These are phyloP conservation scores for Vulpes ferrilata DNA, from an alignment of 2,113 vertebrate species.

Conservation along the genomic window DNA sequence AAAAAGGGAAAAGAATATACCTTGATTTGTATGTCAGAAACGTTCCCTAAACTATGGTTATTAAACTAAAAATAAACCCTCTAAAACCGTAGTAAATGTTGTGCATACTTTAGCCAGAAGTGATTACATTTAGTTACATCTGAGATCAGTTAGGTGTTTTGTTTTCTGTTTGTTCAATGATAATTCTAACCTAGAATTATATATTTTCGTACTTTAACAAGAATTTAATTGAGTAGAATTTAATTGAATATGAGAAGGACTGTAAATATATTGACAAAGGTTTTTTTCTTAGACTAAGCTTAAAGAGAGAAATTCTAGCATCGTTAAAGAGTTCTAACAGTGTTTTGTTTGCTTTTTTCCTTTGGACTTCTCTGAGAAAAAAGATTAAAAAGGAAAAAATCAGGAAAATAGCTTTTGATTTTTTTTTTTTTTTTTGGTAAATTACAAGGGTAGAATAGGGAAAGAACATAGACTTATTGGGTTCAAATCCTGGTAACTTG, in stretches of 20 bases:
- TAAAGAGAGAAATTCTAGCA: not conserved
- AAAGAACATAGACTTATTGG: not conserved
- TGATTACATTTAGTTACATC: not conserved
- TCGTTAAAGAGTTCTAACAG: not conserved
- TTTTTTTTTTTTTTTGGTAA: not conserved
- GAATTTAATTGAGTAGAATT: not conserved
- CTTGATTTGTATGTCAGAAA: conserved; percentile 58
- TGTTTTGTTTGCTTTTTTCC: not conserved
- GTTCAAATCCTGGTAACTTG: not conserved
- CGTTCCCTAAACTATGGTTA: not conserved
- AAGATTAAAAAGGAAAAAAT: not conserved
- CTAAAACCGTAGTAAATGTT: not conserved
- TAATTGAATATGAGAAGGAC: not conserved
- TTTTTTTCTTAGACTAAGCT: not conserved
- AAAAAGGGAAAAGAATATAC: not conserved
- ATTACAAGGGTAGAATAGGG: not conserved
- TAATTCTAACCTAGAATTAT: not conserved
- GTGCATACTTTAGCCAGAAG: not conserved
- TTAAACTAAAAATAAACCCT: not conserved
- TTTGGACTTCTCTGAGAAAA: not conserved
- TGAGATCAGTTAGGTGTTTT: not conserved
- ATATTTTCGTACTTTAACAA: not conserved
- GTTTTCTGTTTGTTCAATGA: conserved; percentile 29
- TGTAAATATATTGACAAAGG: not conserved
- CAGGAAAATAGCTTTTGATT: not conserved